A percentile compares a stretch with the other conserved stretches of the same genome.
Evolutionary conservation across 2,888 invertebrate species (phyloP).

Genomic region (Tholera decimalis): DNA sequence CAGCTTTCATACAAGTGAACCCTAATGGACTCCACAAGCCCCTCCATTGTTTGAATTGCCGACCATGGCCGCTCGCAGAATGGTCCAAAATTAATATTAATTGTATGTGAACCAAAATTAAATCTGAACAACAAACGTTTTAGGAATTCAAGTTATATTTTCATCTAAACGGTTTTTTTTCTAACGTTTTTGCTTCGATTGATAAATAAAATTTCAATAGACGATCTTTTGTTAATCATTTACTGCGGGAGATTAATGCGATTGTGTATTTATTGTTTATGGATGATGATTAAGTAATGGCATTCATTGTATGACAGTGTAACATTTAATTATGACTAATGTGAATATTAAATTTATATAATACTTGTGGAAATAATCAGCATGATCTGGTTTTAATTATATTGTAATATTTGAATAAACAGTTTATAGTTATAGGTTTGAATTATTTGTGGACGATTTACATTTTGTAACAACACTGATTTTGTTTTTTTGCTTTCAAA

Average conservation of each 20-base stretch:
- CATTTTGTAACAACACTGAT: no score
- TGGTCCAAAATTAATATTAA: slow-evolving; percentile 37
- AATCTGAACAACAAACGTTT: slow-evolving; percentile 9
- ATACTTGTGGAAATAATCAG: not conserved
- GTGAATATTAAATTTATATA: slow-evolving; percentile 1
- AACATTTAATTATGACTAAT: slow-evolving; percentile 7
- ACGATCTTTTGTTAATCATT: not conserved
- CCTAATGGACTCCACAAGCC: slow-evolving; percentile 45
- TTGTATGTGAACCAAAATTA: slow-evolving; percentile 21
- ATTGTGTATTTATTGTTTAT: not conserved
- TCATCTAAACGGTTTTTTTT: not conserved
- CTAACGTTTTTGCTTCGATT: not conserved
- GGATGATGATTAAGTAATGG: not conserved
- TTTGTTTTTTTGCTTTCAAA: no score
- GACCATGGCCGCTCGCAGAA: slow-evolving; percentile 11
- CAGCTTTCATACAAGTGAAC: slow-evolving; percentile 27
- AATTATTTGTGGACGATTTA: no score
- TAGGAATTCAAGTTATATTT: slow-evolving; percentile 2
- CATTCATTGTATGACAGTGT: not conserved
- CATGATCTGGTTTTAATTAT: not conserved
- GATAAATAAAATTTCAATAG: not conserved
- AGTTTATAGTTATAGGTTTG: not conserved
- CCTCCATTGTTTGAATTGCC: slow-evolving; percentile 43
- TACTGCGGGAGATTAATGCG: not conserved
- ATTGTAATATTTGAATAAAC: not conserved